Evolutionary conservation across 2,113 vertebrate genomes (phyloP).

Genomic region (Corydoras sp.): DNA sequence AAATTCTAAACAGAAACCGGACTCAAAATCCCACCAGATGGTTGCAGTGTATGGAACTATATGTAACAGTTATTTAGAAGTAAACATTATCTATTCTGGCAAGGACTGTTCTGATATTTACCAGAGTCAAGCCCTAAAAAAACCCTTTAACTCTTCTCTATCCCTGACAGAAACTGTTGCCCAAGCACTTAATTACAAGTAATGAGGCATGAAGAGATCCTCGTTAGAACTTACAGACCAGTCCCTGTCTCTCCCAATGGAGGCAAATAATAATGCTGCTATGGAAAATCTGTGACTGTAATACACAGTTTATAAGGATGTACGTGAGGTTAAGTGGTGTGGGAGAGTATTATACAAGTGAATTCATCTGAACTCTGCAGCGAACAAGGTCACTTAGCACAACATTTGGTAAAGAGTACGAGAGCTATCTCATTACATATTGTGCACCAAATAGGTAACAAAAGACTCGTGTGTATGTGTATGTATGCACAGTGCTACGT

Average conservation of each 20-base stretch:
- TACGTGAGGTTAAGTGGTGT: background rate
- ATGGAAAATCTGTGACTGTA: conserved; percentile 26
- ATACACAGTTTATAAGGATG: conserved; percentile 8
- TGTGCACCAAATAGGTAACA: background rate
- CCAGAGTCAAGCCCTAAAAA: background rate
- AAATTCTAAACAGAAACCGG: too few species aligned
- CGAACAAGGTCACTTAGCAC: conserved; percentile 20
- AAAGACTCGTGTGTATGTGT: background rate
- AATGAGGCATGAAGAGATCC: conserved; percentile 24
- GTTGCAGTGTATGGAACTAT: too few species aligned
- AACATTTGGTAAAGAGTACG: conserved; percentile 4
- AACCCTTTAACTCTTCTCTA: background rate
- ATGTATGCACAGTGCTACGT: background rate
- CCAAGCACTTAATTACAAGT: conserved; percentile 29
- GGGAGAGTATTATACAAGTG: background rate
- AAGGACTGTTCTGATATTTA: background rate
- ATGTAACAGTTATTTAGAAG: too few species aligned
- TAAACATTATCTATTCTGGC: too few species aligned
- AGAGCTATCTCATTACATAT: conserved; percentile 22
- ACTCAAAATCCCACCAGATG: too few species aligned
- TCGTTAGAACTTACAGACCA: conserved; percentile 17
- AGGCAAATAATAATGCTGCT: conserved; percentile 19
- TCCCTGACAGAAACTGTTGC: background rate
- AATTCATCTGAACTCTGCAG: conserved; percentile 19
- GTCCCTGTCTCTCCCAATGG: conserved; percentile 11